Percentiles rank a stretch among this genome's conserved stretches.
Conservation (phyloP, 2,888 invertebrate species). For the Periphyllus acericola region DNA sequence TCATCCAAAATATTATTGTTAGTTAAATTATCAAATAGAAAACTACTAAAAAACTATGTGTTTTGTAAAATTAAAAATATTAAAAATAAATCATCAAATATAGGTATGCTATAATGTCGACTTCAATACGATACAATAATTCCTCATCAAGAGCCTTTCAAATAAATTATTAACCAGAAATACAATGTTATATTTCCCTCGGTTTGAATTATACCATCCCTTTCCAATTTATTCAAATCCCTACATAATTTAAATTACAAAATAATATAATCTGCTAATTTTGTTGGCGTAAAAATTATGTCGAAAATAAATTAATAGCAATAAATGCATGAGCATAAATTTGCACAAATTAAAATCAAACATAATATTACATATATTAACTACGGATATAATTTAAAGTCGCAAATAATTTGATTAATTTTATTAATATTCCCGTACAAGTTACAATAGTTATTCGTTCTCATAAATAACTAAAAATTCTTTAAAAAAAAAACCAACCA, state of each 20-base stretch:
- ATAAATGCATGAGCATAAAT: neutral
- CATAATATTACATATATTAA: neutral
- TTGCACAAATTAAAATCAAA: neutral
- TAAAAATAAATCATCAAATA: neutral
- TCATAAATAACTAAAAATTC: too few relatives aligned
- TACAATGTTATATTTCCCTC: neutral
- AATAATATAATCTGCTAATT: conserved; percentile 12
- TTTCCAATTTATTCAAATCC: neutral
- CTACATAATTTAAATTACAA: neutral
- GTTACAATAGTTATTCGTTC: too few relatives aligned
- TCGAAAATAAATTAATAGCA: neutral
- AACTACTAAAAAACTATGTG: neutral
- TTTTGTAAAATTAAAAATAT: neutral
- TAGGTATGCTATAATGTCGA: neutral
- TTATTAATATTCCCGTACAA: too few relatives aligned
- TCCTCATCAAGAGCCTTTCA: neutral
- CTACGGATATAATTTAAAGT: neutral
- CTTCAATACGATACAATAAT: neutral
- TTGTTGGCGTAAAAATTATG: neutral
- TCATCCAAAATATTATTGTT: neutral
- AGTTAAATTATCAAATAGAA: neutral
- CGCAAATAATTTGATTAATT: too few relatives aligned
- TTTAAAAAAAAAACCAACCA: too few relatives aligned
- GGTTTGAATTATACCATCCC: neutral
- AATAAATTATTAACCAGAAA: neutral